These are phyloP conservation scores for Phenganax stokvisi DNA, from an alignment of 92 coral and sea anemone genomes.

Conservation along the genomic window DNA sequence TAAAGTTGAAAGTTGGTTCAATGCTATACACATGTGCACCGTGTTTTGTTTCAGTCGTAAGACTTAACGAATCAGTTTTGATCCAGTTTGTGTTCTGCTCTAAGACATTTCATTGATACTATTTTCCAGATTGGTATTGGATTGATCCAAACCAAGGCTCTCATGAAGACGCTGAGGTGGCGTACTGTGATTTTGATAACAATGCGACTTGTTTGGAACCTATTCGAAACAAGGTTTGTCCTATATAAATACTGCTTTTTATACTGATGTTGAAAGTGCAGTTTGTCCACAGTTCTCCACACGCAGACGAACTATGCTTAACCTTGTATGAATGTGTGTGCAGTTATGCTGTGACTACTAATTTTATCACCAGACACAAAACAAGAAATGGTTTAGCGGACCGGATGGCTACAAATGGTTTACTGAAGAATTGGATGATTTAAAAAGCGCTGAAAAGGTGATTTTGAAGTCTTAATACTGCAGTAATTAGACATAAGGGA, in stretches of 20 bases:
- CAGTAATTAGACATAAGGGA: no score
- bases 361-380: constrained; percentile 5
- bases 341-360: not conserved
- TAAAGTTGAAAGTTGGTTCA: not conserved
- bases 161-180: constrained; percentile 57
- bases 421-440: no score
- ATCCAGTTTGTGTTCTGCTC: not conserved
- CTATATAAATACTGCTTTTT: no score
- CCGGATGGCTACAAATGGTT: constrained; percentile 56
- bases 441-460: no score
- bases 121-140: constrained; percentile 53
- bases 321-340: not conserved
- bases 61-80: not conserved
- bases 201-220: constrained; percentile 69
- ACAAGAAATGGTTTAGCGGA: constrained; percentile 34
- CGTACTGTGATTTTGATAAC: constrained; percentile 59
- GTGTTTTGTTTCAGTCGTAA: no score
- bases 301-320: not conserved
- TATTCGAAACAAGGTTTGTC: constrained; percentile 49
- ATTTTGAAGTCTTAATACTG: no score
- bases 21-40: no score
- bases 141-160: constrained; percentile 81
- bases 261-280: not conserved
- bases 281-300: not conserved
- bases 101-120: constrained; percentile 3